These are phyloP conservation scores for Dimorphilus gyrociliatus DNA, from an alignment of 2,888 invertebrate species.

Conservation along the genomic window DNA sequence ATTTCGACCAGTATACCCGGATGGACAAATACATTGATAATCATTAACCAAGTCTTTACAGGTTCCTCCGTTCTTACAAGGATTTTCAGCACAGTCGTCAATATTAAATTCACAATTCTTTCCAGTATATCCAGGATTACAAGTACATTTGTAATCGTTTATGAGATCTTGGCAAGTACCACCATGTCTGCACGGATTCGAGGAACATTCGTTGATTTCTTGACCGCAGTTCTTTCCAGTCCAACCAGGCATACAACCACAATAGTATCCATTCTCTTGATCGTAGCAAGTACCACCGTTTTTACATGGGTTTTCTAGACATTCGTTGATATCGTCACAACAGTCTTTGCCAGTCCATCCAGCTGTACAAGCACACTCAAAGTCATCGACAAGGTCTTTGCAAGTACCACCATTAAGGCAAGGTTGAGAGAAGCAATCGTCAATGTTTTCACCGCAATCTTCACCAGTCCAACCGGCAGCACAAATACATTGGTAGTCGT, in stretches of 20 bases:
- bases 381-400: slow-evolving; percentile 31
- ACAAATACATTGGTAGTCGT: too few relatives aligned
- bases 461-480: slow-evolving; percentile 9
- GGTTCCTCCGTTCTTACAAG: slow-evolving; percentile 2
- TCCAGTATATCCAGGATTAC: slow-evolving; percentile 5
- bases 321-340: too few relatives aligned
- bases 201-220: slow-evolving; percentile 15
- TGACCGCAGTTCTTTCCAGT: slow-evolving; percentile 17
- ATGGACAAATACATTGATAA: slow-evolving; percentile 5
- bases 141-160: slow-evolving; percentile 6
- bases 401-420: slow-evolving; percentile 18
- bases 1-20: slow-evolving; percentile 6
- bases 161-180: slow-evolving; percentile 14
- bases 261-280: too few relatives aligned
- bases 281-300: too few relatives aligned
- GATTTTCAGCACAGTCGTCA: slow-evolving; percentile 59
- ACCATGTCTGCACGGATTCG: slow-evolving; percentile 16
- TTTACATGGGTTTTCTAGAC: too few relatives aligned
- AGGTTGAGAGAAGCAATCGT: slow-evolving; percentile 4
- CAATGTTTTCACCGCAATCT: slow-evolving; percentile 1
- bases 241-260: slow-evolving; percentile 18
- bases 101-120: slow-evolving; percentile 27
- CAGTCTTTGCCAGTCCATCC: slow-evolving; percentile 19
- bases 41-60: slow-evolving; percentile 4
- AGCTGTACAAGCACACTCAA: slow-evolving; percentile 59